Conservation (phyloP, 2,113 vertebrate species). For the Romanogobio albipinnatus region DNA sequence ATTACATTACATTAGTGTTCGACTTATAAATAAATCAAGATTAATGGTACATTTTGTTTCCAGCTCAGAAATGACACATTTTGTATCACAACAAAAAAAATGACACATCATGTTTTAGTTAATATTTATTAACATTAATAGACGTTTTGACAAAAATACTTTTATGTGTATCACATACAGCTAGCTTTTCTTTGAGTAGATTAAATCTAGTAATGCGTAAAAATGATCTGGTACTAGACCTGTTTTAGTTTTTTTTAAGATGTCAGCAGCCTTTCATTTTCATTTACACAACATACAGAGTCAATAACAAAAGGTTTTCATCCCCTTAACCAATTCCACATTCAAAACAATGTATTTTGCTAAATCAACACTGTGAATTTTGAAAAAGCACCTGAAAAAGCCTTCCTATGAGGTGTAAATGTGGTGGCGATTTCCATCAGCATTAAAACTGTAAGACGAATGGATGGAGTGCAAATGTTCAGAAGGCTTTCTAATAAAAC, state of each 20-base stretch:
- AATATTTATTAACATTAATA: conserved; percentile 12
- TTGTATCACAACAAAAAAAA: background rate
- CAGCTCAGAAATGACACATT: background rate
- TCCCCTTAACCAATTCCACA: too few species aligned
- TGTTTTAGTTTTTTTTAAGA: background rate
- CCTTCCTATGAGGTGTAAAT: background rate
- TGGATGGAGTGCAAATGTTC: background rate
- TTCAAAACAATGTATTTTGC: background rate
- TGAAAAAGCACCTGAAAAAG: background rate
- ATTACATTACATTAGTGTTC: too few species aligned
- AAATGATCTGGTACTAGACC: background rate
- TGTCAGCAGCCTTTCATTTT: background rate
- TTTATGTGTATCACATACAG: background rate
- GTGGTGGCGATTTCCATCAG: background rate
- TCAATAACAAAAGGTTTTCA: background rate
- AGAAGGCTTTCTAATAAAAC: background rate
- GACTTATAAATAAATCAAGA: too few species aligned
- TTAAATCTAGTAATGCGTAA: background rate
- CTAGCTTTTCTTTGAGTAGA: background rate
- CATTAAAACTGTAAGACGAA: background rate
- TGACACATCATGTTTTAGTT: background rate
- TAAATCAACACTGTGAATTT: background rate
- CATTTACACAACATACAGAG: background rate
- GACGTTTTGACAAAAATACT: background rate
- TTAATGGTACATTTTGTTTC: too few species aligned